Conservation (phyloP, 1,140 invertebrate genomes). For the Cydia strobilella region DNA sequence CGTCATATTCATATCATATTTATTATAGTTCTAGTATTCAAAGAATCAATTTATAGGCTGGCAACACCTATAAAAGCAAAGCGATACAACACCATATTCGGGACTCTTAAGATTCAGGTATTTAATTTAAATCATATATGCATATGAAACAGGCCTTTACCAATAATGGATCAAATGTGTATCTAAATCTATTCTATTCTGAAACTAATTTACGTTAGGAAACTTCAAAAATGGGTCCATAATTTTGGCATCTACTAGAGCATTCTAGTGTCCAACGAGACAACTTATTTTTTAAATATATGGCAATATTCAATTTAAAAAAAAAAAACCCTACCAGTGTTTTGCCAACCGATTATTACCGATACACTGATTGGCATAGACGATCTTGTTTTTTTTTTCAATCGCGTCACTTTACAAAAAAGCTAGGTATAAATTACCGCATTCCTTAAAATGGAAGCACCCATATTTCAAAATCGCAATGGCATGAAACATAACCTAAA, state of each 20-base stretch:
- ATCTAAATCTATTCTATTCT: conserved; percentile 13
- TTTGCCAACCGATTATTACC: conserved; percentile 13
- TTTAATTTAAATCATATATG: not conserved
- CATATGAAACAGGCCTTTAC: conserved; percentile 23
- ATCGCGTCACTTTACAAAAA: conserved; percentile 32
- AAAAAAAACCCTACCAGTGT: conserved; percentile 27
- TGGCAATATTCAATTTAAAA: conserved; percentile 22
- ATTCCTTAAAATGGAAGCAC: conserved; percentile 51
- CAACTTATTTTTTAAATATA: conserved; percentile 25
- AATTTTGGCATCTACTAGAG: conserved; percentile 31
- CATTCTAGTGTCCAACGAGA: conserved; percentile 24
- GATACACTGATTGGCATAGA: conserved; percentile 18
- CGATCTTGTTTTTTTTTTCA: conserved; percentile 21
- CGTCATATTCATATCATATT: too few relatives aligned
- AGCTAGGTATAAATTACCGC: conserved; percentile 32
- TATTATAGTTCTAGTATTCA: too few relatives aligned
- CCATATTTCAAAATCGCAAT: conserved; percentile 35
- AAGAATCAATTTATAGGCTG: too few relatives aligned
- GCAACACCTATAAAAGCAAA: too few relatives aligned
- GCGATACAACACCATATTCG: too few relatives aligned
- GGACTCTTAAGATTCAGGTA: too few relatives aligned
- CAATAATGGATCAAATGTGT: conserved; percentile 7
- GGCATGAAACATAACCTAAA: conserved; percentile 44
- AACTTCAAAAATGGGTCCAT: conserved; percentile 27
- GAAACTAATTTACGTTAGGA: conserved; percentile 5